Base-by-base conservation (phyloP, 2,113 vertebrate species). In the Saimiri boliviensis region DNA sequence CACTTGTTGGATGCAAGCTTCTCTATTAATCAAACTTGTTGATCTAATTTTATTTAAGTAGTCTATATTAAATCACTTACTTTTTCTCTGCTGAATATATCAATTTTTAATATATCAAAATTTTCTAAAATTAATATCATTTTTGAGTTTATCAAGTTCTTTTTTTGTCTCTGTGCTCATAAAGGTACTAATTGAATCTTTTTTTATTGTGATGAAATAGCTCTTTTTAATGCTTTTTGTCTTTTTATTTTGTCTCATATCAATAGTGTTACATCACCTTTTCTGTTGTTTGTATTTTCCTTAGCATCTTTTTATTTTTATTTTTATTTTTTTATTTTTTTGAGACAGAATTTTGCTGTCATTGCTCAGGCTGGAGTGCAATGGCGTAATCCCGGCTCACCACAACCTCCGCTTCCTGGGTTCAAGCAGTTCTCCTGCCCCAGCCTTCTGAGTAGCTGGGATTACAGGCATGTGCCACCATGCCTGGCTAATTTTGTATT, bases 61-160 rank as follows among this genome's bases (percentile, higher is more conserved):
- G 37, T n/a, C 3, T 49, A 0, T 91, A 91, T 54, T 95, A n/a
- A n/a, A 52, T 60, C 80, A 58, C 74, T n/a, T 32, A 52, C 47
- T 32, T n/a, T 40, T 85, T 85, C 68, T 60, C 30, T 73, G 13
- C 27, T 56, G 30, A 7, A 25, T 90, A 23, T 80, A 74, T 60
- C 23, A 73, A 2, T 88, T 91, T 83, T 88, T 71, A 88, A 88
- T 21, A 10, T 30, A 32, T 91, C 86, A 80, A 88, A 71, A 71
- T 35, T 66, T 86, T 81, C 47, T 35, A 32, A 94, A 52, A 80
- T 92, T 37, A 37, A 81, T 32, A 60, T 21, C 23, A n/a, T 70
- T 93, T 93, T 71, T 49, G 8, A 68, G 52, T 83, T 89, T 89
- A 77, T 95, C 63, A 81, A 89, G 47, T 85, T 95, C 32, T 91